Percentiles rank a stretch among this genome's conserved stretches.
Conservation (phyloP, 2,888 invertebrate species). For the Drosophila rellima region DNA sequence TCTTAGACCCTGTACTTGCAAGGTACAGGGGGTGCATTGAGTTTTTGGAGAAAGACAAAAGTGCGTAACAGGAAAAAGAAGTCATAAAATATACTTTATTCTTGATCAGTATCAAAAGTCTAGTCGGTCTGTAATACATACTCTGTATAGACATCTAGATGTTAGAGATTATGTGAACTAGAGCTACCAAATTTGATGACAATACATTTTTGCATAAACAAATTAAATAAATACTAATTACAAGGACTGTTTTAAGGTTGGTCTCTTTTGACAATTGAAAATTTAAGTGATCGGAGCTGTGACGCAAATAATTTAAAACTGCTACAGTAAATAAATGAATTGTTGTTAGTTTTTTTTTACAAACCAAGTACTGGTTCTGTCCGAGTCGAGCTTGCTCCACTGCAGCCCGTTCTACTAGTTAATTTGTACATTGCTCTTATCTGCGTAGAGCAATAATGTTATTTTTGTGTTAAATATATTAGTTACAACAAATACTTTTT, state of each 20-base stretch:
- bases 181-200: neutral
- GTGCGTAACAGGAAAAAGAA: neutral
- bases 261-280: too few species aligned
- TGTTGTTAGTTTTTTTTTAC: neutral
- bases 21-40: neutral
- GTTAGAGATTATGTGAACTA: neutral
- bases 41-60: neutral
- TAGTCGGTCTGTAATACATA: too few species aligned
- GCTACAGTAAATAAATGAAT: neutral
- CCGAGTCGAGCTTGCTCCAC: neutral
- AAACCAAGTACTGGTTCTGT: neutral
- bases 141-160: neutral
- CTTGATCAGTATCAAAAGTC: too few species aligned
- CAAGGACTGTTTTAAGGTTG: neutral
- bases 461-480: slow-evolving; percentile 70
- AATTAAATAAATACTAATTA: neutral
- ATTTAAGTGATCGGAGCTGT: too few species aligned
- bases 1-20: slow-evolving; percentile 2
- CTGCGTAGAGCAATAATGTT: slow-evolving; percentile 62
- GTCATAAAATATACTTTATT: neutral
- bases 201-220: neutral
- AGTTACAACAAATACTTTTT: slow-evolving; percentile 27
- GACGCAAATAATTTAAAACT: too few species aligned
- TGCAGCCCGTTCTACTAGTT: neutral
- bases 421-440: slow-evolving; percentile 51